Evolutionary conservation across 2,888 invertebrate genomes (phyloP).

Genomic region (Leptinotarsa rubiginosa): DNA sequence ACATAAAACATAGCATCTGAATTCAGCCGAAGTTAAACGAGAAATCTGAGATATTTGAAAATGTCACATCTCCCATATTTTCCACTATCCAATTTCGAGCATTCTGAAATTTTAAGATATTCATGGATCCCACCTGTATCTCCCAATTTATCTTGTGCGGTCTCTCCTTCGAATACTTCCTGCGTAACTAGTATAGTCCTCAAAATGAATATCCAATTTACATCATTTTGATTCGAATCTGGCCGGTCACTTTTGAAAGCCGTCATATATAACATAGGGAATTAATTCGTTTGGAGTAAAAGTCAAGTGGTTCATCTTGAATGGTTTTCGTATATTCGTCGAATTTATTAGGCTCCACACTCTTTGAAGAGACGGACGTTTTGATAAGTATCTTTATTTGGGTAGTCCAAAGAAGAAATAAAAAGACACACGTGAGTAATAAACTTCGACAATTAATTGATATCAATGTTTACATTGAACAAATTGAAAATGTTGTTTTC

Average conservation of each 20-base stretch:
- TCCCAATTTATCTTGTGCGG: slow-evolving; percentile 37
- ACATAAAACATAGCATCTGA: no score
- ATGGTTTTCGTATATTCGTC: slow-evolving; percentile 19
- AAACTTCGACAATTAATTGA: background rate
- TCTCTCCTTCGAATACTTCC: slow-evolving; percentile 19
- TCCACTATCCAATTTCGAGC: slow-evolving; percentile 30
- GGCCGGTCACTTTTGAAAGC: slow-evolving; percentile 31
- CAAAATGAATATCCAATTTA: slow-evolving; percentile 34
- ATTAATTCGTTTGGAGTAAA: slow-evolving; percentile 25
- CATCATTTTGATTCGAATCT: slow-evolving; percentile 41
- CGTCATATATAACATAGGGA: slow-evolving; percentile 32
- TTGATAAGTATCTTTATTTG: slow-evolving; percentile 15
- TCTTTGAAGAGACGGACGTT: background rate
- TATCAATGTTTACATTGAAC: background rate
- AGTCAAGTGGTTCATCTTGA: slow-evolving; percentile 12
- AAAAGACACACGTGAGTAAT: background rate
- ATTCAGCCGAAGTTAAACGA: background rate
- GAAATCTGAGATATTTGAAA: background rate
- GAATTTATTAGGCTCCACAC: slow-evolving; percentile 20
- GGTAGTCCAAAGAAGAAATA: background rate
- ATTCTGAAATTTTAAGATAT: slow-evolving; percentile 9
- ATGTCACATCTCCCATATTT: slow-evolving; percentile 22
- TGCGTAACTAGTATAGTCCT: slow-evolving; percentile 19
- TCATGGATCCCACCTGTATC: slow-evolving; percentile 37
- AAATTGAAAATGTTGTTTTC: background rate